phyloP scores from a whole-genome alignment of 2,888 invertebrate species.

The Rhamnusium bicolor region DNA sequence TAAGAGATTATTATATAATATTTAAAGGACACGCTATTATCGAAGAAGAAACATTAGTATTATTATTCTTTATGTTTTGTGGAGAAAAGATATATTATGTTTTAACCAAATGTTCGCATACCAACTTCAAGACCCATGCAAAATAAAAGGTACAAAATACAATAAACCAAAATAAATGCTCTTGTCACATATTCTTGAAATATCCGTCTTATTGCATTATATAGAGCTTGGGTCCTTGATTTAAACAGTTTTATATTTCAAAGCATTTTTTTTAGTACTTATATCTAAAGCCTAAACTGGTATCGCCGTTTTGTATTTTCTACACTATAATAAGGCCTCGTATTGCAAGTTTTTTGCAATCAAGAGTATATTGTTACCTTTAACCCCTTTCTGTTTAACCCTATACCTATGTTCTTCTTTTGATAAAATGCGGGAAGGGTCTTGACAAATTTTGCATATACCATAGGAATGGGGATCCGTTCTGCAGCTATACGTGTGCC shows the following conservation, averaged over 20 bases:
- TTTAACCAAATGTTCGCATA: too few relatives aligned
- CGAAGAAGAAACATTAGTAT: too few relatives aligned
- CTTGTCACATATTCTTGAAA: too few relatives aligned
- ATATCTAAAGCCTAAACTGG: not conserved
- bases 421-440: conserved; percentile 44
- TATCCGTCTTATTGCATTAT: not conserved
- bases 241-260: conserved; percentile 23
- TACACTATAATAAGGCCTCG: conserved; percentile 45
- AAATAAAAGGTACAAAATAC: too few relatives aligned
- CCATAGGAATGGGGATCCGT: conserved; percentile 42
- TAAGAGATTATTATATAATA: too few relatives aligned
- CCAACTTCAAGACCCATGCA: too few relatives aligned
- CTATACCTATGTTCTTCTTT: conserved; percentile 49
- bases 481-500: conserved; percentile 50
- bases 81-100: too few relatives aligned
- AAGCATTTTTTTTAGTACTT: conserved; percentile 4
- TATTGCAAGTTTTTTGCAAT: conserved; percentile 58
- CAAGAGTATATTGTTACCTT: conserved; percentile 54
- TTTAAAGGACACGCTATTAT: too few relatives aligned
- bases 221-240: not conserved
- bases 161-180: too few relatives aligned
- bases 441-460: conserved; percentile 46
- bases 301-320: conserved; percentile 16
- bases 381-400: conserved; percentile 51
- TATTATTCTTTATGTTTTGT: too few relatives aligned